A percentile compares a stretch with the other conserved stretches of the same genome.
Conservation (phyloP, 1,140 invertebrate species). For the Idris sp. region DNA sequence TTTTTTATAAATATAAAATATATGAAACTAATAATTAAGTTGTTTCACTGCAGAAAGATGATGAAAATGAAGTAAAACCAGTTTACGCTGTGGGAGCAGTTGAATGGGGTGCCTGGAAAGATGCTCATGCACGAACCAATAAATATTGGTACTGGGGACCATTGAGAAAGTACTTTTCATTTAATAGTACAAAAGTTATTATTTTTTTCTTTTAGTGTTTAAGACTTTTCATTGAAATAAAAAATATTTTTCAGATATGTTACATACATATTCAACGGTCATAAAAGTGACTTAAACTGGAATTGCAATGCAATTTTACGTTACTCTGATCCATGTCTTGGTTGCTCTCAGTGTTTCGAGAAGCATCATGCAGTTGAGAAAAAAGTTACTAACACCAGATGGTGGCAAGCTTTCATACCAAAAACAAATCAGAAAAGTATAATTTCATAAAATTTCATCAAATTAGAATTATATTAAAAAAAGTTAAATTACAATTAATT, state of each 20-base stretch:
- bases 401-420: conserved; percentile 80
- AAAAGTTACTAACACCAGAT: conserved; percentile 64
- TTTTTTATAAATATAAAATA: too few species aligned
- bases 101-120: conserved; percentile 90
- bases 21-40: too few species aligned
- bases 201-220: too few species aligned
- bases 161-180: conserved; percentile 80
- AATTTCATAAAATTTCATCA: neutral
- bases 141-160: conserved; percentile 93
- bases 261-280: conserved; percentile 80
- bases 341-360: conserved; percentile 87
- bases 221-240: too few species aligned
- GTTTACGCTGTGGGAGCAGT: conserved; percentile 88
- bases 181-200: too few species aligned
- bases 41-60: conserved; percentile 71
- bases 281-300: conserved; percentile 83
- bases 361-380: conserved; percentile 62
- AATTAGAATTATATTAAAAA: neutral
- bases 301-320: conserved; percentile 83
- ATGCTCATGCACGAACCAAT: conserved; percentile 85
- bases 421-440: conserved; percentile 53
- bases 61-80: conserved; percentile 80
- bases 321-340: conserved; percentile 88
- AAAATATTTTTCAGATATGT: conserved; percentile 73
- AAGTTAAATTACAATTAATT: conserved; percentile 1